Percentiles rank a stretch among this genome's conserved stretches.
phyloP scores from a whole-genome alignment of 2,888 invertebrate species.

The Eupithecia subfuscata region DNA sequence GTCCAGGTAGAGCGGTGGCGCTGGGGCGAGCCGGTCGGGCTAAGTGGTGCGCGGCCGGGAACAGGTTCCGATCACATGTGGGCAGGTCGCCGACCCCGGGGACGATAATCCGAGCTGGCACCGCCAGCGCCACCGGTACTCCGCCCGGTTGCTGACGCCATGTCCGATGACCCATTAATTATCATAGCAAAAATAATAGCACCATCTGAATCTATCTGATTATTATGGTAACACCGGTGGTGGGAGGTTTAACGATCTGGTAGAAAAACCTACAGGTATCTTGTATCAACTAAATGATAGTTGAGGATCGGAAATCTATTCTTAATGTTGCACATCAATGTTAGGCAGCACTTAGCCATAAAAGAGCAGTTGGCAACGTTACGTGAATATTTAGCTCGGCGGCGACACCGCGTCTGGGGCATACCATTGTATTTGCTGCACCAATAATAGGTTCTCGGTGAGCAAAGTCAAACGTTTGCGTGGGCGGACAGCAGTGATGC shows the following conservation, averaged over 20 bases:
- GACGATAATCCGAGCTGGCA: slow-evolving; percentile 66
- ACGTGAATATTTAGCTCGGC: slow-evolving; percentile 66
- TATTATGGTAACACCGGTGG: background rate
- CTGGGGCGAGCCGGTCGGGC: slow-evolving; percentile 58
- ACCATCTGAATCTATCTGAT: background rate
- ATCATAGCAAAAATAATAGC: slow-evolving; percentile 28
- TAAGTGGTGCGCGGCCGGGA: slow-evolving; percentile 70
- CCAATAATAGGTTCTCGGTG: slow-evolving; percentile 62
- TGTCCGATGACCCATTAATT: slow-evolving; percentile 31
- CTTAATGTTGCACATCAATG: background rate
- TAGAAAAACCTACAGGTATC: background rate
- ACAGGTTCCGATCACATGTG: slow-evolving; percentile 80
- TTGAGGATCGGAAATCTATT: background rate
- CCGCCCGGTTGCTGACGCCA: slow-evolving; percentile 31
- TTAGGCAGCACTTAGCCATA: slow-evolving; percentile 29
- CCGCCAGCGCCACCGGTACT: slow-evolving; percentile 50
- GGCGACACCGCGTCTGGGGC: slow-evolving; percentile 77
- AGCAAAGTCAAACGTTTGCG: slow-evolving; percentile 40
- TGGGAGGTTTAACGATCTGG: background rate
- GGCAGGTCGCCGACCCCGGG: slow-evolving; percentile 72
- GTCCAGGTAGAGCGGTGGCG: slow-evolving; percentile 52
- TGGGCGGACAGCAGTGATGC: slow-evolving; percentile 32
- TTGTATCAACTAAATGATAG: background rate
- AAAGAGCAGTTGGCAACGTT: slow-evolving; percentile 64
- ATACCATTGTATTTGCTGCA: slow-evolving; percentile 69